Base-by-base conservation (phyloP, 2,888 invertebrate species). In the Eustalomyia histrio region DNA sequence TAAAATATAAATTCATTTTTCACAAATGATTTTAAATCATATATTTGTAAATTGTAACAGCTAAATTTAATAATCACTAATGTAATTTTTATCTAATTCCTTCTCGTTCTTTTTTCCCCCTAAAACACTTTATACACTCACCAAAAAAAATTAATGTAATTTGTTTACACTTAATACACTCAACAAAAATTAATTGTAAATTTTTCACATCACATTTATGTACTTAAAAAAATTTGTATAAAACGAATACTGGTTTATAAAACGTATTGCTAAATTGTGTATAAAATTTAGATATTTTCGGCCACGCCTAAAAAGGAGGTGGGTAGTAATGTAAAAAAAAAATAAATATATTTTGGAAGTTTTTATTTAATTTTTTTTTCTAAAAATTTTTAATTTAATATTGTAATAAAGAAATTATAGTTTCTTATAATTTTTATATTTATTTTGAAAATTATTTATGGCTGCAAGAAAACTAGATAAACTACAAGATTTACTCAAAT, bases 291-390 rank as follows among this genome's bases (percentile, higher is more conserved):
- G 91, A 91, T 91, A 85, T 90, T 91, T 84, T 90, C 91, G 85
- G 91, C 90, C 78, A 91, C 90, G 85, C 90, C 91, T 65, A 90
- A 89, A 85, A 91, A 88, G 85, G 91, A 91, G 89, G 90, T 91
- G 86, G 87, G 89, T 90, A 88, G 84, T 50, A 68, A 78, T 61
- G 60, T 63, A 29, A 29, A 47, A 12, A 76, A 35, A 50, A n/a
- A n/a, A n/a, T n/a, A n/a, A 29, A 29, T 69, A 64, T 52, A 39
- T 64, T 6, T 39, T 39, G 7, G 43, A 43, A 60, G 21, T 78
- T 52, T 58, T 21, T 55, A 0, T 50, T 71, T 55, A 69, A 21
- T 2, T 39, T 73, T 76, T 58, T 29, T 9, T 60, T 74, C 63
- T 0, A 39, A 12, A 52, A 21, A 6, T 17, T 55, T 64, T 71